Evolutionary conservation across 2,113 vertebrate genomes (phyloP), one percentile per base, ranked within the genome.

Genomic region (Hemichromis elongatus): DNA sequence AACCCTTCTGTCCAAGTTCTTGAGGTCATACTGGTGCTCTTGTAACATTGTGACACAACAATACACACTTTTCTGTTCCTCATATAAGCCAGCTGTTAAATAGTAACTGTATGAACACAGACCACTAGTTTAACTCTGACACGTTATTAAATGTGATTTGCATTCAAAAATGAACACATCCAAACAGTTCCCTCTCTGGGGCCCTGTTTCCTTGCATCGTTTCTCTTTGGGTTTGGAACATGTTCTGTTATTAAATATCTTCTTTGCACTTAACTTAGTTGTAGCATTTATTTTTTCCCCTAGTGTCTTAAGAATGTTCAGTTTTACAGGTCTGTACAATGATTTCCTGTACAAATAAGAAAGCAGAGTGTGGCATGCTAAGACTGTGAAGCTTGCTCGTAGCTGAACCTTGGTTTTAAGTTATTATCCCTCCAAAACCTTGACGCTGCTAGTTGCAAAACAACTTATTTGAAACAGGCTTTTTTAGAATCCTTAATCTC

Each of bases 241-340:
- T 86, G 68, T 92, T 94, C 78, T 70, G 80, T 92, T 92, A 95
- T 91, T 94, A 92, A 92, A 94, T 88, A 86, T 24, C 81, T 86
- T 91, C 86, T 93, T 93, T 91, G 88, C 81, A 88, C 81, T 81
- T 78, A 9, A 37, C 52, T 79, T 50, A 47, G 16, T 73, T 73
- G 68, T 24, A 7, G 6, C 26, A 75, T 50, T 33, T 30, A 6
- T 75, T 73, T 50, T 26, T 21, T 2, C 1, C 18, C 68, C 18
- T 26, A 30, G 70, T 75, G 26, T 75, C 70, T 66, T 50, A 75
- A 75, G 33, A 52, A 13, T 52, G 6, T 75, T 30, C 0, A 47
- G 12, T 52, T 75, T 52, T 75, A 30, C 26, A 52, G 42, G 70
- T 52, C 45, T 75, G 70, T 52, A 75, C n/a, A 50, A 30, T 75